Percentiles rank a stretch among this genome's conserved stretches.
Evolutionary conservation across 2,797 vertebrate species (phyloP).

Genomic region (Buceros bicornis): DNA sequence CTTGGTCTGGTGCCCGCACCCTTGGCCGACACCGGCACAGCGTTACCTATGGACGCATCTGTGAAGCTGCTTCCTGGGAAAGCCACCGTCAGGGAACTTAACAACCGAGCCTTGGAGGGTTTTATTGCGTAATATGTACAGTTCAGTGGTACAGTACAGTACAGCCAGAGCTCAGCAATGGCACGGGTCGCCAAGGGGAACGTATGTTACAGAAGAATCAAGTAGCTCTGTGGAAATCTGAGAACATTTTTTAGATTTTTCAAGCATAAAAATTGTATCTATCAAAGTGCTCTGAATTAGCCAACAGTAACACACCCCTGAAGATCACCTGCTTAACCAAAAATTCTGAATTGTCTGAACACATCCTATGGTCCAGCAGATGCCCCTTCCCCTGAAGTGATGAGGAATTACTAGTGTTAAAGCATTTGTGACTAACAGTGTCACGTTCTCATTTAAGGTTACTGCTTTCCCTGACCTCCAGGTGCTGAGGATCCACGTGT

Average conservation of each 20-base stretch:
- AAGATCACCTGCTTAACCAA: background rate
- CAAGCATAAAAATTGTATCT: background rate
- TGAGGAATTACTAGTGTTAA: background rate
- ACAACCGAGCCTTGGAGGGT: background rate
- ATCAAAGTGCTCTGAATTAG: background rate
- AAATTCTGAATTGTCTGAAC: background rate
- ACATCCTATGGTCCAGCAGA: background rate
- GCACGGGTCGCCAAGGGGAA: background rate
- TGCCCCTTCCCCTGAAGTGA: background rate
- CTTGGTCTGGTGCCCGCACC: background rate
- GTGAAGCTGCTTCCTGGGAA: background rate
- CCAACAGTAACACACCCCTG: background rate
- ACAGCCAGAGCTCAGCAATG: background rate
- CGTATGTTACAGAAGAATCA: background rate
- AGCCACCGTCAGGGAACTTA: background rate
- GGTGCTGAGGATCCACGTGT: background rate
- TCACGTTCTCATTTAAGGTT: background rate
- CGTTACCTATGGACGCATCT: background rate
- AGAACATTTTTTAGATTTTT: background rate
- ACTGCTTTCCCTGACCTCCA: background rate
- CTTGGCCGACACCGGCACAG: fast-evolving
- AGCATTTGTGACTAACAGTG: background rate
- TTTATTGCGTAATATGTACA: background rate
- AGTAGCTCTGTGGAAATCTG: background rate
- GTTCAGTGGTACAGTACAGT: background rate